Evolutionary conservation across 2,888 invertebrate species (phyloP).

Genomic region (Venusia cambrica): DNA sequence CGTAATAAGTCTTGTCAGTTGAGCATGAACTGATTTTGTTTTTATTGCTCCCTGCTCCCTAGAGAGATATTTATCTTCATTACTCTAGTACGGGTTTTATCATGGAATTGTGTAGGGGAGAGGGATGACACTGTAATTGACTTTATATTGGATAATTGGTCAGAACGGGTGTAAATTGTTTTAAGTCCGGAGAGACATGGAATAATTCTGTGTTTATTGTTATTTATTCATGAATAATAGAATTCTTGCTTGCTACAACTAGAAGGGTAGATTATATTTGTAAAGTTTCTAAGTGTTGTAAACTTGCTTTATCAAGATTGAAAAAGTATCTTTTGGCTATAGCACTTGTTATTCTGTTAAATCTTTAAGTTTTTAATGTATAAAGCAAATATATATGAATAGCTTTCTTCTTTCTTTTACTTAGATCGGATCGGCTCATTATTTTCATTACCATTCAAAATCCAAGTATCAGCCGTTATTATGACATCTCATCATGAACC

Average conservation of each 20-base stretch:
- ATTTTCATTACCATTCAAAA: no score
- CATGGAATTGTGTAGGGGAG: conserved; percentile 63
- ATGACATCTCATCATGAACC: no score
- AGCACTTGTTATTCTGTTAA: no score
- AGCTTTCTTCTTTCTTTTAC: no score
- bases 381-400: no score
- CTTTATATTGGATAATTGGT: conserved; percentile 71
- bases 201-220: conserved; percentile 21
- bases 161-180: conserved; percentile 51
- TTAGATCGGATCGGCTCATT: no score
- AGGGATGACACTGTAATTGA: conserved; percentile 68
- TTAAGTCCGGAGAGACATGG: conserved; percentile 48
- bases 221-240: conserved; percentile 38
- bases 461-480: no score
- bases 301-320: no score
- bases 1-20: conserved; percentile 70
- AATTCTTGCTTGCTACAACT: conserved; percentile 29
- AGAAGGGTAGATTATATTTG: conserved; percentile 16
- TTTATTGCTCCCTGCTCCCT: conserved; percentile 68
- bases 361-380: no score
- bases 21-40: conserved; percentile 73
- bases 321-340: no score
- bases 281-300: no score
- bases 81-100: conserved; percentile 70
- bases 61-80: conserved; percentile 76